Conservation (phyloP, 2,113 vertebrate species). For the Sylvilagus bachmani region DNA sequence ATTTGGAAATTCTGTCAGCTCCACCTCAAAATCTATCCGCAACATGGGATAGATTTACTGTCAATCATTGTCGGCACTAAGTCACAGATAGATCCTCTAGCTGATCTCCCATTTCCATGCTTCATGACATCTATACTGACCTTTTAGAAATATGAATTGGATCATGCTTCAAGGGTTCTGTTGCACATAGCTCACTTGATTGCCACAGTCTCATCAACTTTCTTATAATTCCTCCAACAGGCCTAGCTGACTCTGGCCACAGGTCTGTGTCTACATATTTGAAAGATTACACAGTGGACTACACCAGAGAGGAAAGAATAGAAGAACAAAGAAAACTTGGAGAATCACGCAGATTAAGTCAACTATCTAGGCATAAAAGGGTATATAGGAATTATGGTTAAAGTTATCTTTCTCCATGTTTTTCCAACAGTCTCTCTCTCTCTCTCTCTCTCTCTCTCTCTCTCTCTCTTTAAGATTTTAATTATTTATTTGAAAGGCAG, state of each 20-base stretch:
- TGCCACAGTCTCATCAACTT: background rate
- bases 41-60: background rate
- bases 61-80: background rate
- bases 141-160: background rate
- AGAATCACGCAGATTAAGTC: background rate
- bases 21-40: background rate
- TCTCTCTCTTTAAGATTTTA: too few species aligned
- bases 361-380: background rate
- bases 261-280: background rate
- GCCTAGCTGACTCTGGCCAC: background rate
- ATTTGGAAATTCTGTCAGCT: background rate
- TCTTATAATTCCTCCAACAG: background rate
- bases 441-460: too few species aligned
- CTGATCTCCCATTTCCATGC: background rate
- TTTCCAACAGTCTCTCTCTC: background rate
- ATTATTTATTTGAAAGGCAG: too few species aligned
- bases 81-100: background rate
- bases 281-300: background rate
- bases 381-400: background rate
- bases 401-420: background rate
- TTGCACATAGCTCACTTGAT: background rate
- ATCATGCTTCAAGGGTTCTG: background rate
- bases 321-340: background rate
- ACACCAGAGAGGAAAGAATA: background rate
- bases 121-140: background rate